Conservation (phyloP, 2,888 invertebrate genomes). For the Suillia variegata region DNA sequence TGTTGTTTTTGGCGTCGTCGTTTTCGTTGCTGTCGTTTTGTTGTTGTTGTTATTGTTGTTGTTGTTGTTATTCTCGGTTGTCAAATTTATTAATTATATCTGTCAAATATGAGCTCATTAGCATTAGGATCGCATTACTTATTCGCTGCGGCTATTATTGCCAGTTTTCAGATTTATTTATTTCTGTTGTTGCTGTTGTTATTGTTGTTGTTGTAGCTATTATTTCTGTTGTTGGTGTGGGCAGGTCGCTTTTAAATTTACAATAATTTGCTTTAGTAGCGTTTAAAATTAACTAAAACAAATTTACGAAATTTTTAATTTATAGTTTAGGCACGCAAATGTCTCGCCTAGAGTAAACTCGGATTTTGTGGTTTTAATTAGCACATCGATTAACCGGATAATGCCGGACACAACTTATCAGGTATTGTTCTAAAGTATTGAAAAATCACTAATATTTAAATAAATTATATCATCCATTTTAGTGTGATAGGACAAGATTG, state of each 20-base stretch:
- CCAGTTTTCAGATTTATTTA: too few relatives aligned
- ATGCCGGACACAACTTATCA: too few relatives aligned
- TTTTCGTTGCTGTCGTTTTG: constrained; percentile 11
- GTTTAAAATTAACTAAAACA: too few relatives aligned
- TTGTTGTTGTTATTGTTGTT: constrained; percentile 24
- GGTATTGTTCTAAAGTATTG: too few relatives aligned
- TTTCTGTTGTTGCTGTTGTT: background rate
- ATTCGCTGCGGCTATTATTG: background rate
- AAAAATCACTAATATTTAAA: too few relatives aligned
- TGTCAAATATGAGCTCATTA: constrained; percentile 52
- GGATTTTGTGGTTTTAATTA: background rate
- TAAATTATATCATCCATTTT: too few relatives aligned
- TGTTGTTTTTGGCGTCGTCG: constrained; percentile 23
- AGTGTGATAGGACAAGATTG: too few relatives aligned
- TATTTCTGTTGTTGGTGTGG: background rate
- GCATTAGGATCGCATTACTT: constrained; percentile 40
- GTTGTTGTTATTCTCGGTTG: constrained; percentile 31
- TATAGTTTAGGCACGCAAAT: constrained; percentile 1
- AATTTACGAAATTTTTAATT: background rate
- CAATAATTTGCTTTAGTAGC: background rate
- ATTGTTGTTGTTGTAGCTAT: background rate
- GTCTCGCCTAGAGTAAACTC: too few relatives aligned
- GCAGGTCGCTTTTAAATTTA: background rate
- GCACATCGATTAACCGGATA: too few relatives aligned
- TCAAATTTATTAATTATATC: constrained; percentile 48